Conservation (phyloP, 2,888 invertebrate species). For the Phytoseiulus persimilis region DNA sequence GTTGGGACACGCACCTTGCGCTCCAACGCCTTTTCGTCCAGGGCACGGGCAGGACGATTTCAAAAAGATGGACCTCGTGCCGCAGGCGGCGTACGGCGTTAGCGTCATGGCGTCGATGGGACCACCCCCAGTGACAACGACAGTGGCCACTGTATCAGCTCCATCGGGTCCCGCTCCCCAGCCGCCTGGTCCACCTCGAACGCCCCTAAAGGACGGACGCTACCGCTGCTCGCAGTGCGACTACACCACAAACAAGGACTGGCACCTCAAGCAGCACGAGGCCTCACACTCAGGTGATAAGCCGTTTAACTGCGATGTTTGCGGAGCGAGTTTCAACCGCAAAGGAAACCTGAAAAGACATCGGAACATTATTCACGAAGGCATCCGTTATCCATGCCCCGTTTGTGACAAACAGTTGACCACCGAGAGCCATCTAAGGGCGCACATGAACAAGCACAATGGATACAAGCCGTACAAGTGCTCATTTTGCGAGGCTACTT, state of each 20-base stretch:
- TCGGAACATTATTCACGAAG: conserved; percentile 36
- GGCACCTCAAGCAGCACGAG: conserved; percentile 39
- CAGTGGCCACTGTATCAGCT: not conserved
- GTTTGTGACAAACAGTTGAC: conserved; percentile 35
- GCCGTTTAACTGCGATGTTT: conserved; percentile 38
- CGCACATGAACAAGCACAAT: conserved; percentile 39
- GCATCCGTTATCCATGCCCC: conserved; percentile 37
- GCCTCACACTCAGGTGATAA: conserved; percentile 35
- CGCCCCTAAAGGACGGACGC: conserved; percentile 36
- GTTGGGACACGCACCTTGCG: conserved; percentile 29
- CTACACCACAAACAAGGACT: conserved; percentile 39
- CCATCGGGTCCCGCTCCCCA: conserved; percentile 22
- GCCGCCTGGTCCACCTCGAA: conserved; percentile 31
- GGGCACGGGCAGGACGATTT: not conserved
- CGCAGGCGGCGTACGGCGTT: conserved; percentile 5
- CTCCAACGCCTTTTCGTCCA: conserved; percentile 5
- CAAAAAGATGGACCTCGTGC: not conserved
- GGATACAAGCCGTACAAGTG: conserved; percentile 35
- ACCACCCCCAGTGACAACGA: conserved; percentile 5
- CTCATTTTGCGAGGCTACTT: conserved; percentile 31
- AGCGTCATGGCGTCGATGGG: conserved; percentile 5
- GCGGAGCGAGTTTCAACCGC: conserved; percentile 34
- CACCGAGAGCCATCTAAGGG: conserved; percentile 35
- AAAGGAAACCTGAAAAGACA: conserved; percentile 37
- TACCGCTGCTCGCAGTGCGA: conserved; percentile 38